Evolutionary conservation across 2,888 invertebrate species (phyloP), one percentile per base, ranked within the genome.

Genomic region (Plagodis pulveraria): DNA sequence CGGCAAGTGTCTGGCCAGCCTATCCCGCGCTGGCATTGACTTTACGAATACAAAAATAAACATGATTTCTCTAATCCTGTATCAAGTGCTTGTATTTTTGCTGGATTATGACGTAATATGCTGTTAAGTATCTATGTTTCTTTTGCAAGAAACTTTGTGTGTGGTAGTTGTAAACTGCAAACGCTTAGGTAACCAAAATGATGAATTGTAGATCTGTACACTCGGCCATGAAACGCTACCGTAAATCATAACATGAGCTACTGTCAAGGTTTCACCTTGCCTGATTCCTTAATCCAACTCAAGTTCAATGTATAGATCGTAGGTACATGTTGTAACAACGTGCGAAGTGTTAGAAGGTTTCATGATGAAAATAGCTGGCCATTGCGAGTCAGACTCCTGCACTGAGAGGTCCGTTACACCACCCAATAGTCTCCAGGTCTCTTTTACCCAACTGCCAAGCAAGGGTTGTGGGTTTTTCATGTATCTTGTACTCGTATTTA

Each of bases 1-100:
- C 69, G 56, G 66, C 65, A 70, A 78, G 71, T 72, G 76, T 71
- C 75, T 72, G 72, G 63, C 47, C 69, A 69, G 71, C 66, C 68
- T 70, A 72, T 73, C 74, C 74, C 73, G 65, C 56, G 66, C 71
- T 80, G 82, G 80, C 84, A 80, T 85, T 83, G 83, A 81, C 83
- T 87, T 82, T 83, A 81, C 71, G 76, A 74, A 78, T 73, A 77
- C 80, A 72, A 83, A 87, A 88, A 88, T 88, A 87, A 85, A 86
- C 81, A 68, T 75, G 80, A 81, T 80, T 83, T 80, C 76, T 78
- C 78, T 82, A 79, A 78, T 77, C 76, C 74, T 78, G 70, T 73
- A 74, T 62, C 65, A 66, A 67, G 64, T 62, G 67, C 71, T 67
- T 70, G 73, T 74, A 68, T 73, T 72, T 76, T 74, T 50, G 63